Conservation (phyloP, 1,140 invertebrate genomes). For the Paralvinella palmiformis region DNA sequence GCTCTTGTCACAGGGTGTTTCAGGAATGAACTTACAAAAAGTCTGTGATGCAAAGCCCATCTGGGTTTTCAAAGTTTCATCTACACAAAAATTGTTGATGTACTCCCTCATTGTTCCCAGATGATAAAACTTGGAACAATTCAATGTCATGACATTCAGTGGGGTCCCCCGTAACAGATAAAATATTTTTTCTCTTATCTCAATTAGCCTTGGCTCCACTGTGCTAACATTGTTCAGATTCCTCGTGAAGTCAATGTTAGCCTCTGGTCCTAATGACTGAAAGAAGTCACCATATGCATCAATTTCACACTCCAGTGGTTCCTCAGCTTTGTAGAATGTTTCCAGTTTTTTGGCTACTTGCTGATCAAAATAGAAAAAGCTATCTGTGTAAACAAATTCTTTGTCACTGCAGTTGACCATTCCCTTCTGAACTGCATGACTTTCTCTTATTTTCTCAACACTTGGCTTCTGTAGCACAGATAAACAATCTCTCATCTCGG, state of each 20-base stretch:
- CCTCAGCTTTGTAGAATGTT: conserved; percentile 34
- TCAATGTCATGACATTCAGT: conserved; percentile 45
- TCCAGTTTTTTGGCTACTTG: conserved; percentile 45
- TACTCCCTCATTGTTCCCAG: conserved; percentile 53
- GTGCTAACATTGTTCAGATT: conserved; percentile 36
- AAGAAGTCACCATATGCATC: conserved; percentile 55
- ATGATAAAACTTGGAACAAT: conserved; percentile 52
- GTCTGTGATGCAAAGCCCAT: conserved; percentile 35
- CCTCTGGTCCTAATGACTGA: conserved; percentile 45
- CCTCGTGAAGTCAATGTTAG: conserved; percentile 37
- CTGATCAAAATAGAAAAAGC: conserved; percentile 50
- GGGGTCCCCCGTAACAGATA: conserved; percentile 33
- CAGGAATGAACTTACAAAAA: conserved; percentile 29
- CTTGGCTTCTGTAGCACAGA: conserved; percentile 52
- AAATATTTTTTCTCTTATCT: conserved; percentile 38
- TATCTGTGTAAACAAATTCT: conserved; percentile 49
- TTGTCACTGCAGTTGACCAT: conserved; percentile 21
- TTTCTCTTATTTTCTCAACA: conserved; percentile 39
- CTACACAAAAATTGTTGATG: conserved; percentile 41
- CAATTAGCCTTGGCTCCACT: conserved; percentile 25
- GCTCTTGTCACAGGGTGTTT: conserved; percentile 7
- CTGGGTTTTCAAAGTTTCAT: conserved; percentile 34
- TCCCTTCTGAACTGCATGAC: conserved; percentile 45
- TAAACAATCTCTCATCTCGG: conserved; percentile 35
- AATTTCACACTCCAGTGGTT: conserved; percentile 48